Base-by-base conservation (phyloP, 2,797 vertebrate species). In the Danio tinwini region DNA sequence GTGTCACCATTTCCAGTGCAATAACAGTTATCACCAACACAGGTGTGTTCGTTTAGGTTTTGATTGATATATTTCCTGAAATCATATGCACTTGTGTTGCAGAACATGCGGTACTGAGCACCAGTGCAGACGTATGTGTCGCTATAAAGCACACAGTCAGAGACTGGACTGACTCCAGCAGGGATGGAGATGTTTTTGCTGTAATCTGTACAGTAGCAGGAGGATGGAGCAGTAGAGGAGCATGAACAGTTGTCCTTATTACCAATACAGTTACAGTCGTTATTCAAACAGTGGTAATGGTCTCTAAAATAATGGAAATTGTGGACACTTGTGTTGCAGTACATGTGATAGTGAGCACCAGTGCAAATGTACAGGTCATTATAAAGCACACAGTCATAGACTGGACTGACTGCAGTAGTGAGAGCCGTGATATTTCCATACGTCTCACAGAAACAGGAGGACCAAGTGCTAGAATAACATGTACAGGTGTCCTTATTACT, bases 71-170 rank as follows among this genome's bases (percentile, higher is more conserved):
- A 13, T 17, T 2, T 12, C n/a, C 2, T 0, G 6, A 45, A 64
- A 19, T 7, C 0, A 4, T 64, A 10, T 1, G 2, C 0, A 0
- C 0, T 64, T 64, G n/a, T 44, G 0, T 63, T 19, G 61, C 61
- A 65, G 44, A 5, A 14, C 63, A 65, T 65, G 44, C 3, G 63
- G 1, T 47, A 65, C 17, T 65, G 63, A 67, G 17, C 17, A 8
- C 44, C 44, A 14, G 6, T 49, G 63, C 63, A 67, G 7, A 67
- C 14, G 44, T 67, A 49, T 0, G 6, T 65, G 17, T 64, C n/a
- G 0, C 64, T 13, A 4, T 64, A 7, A 67, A 49, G 12, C 12
- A 0, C 17, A 67, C 64, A 67, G 6, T 5, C 19, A 67, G 5
- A 5, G 0, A 1, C 19, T 3, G 12, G 17, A 16, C 1, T 9